phyloP scores from a whole-genome alignment of 2,888 invertebrate species.

The Helleia helle region DNA sequence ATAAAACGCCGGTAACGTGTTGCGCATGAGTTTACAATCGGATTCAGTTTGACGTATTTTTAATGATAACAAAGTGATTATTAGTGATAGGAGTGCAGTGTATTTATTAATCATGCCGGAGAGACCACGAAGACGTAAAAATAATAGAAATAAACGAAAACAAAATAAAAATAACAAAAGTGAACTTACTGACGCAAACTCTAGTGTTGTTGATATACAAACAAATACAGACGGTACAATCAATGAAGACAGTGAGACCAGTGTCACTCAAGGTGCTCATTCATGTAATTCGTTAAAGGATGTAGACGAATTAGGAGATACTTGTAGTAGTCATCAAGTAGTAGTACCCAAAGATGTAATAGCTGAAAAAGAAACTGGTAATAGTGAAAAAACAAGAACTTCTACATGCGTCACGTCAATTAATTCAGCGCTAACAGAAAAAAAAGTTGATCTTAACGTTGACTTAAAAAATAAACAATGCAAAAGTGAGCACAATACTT shows the following conservation, averaged over 20 bases:
- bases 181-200: conserved; percentile 33
- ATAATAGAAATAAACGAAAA: conserved; percentile 63
- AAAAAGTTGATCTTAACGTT: background rate
- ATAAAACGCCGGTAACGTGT: conserved; percentile 46
- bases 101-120: conserved; percentile 55
- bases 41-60: conserved; percentile 40
- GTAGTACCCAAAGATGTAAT: background rate
- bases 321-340: background rate
- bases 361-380: no score
- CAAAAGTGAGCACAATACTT: background rate
- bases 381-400: background rate
- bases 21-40: conserved; percentile 34
- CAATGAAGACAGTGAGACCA: conserved; percentile 1
- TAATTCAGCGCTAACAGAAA: background rate
- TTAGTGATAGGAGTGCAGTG: conserved; percentile 53
- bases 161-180: conserved; percentile 51
- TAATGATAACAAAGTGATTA: conserved; percentile 41
- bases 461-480: background rate
- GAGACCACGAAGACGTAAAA: conserved; percentile 55
- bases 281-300: background rate
- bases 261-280: background rate
- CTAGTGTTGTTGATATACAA: conserved; percentile 31
- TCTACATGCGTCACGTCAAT: background rate
- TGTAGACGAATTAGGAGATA: background rate
- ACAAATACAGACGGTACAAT: conserved; percentile 14